phyloP scores from a whole-genome alignment of 1,140 invertebrate genomes.

The Bicyclus anynana region DNA sequence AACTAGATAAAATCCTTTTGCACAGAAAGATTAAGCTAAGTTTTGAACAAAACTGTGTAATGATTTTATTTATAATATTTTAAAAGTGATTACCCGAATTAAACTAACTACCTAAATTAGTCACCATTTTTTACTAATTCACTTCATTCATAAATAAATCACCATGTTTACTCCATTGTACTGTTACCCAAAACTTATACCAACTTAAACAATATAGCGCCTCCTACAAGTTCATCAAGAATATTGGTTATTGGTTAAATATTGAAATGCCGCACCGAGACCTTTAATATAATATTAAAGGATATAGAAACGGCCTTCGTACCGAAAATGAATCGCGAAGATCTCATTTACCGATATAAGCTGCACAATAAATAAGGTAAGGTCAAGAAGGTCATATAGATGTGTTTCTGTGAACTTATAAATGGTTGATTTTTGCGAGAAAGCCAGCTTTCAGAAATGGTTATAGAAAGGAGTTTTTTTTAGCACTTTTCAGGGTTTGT shows the following conservation, averaged over 20 bases:
- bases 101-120: neutral
- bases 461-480: neutral
- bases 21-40: too few species aligned
- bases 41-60: too few species aligned
- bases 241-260: neutral
- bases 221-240: neutral
- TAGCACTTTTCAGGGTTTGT: slow-evolving; percentile 5
- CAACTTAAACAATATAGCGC: neutral
- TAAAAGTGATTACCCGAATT: neutral
- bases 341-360: too few species aligned
- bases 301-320: too few species aligned
- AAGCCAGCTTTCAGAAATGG: neutral
- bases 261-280: neutral
- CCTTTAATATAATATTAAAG: too few species aligned
- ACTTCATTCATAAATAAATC: neutral
- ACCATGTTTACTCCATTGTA: neutral
- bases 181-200: neutral
- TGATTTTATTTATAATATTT: too few species aligned
- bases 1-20: too few species aligned
- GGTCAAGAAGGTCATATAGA: too few species aligned
- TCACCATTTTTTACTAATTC: neutral
- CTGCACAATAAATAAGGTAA: too few species aligned
- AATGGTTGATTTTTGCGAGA: neutral
- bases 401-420: too few species aligned
- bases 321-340: too few species aligned